phyloP scores from a whole-genome alignment of 2,797 vertebrate species.

The Pitangus sulphuratus region DNA sequence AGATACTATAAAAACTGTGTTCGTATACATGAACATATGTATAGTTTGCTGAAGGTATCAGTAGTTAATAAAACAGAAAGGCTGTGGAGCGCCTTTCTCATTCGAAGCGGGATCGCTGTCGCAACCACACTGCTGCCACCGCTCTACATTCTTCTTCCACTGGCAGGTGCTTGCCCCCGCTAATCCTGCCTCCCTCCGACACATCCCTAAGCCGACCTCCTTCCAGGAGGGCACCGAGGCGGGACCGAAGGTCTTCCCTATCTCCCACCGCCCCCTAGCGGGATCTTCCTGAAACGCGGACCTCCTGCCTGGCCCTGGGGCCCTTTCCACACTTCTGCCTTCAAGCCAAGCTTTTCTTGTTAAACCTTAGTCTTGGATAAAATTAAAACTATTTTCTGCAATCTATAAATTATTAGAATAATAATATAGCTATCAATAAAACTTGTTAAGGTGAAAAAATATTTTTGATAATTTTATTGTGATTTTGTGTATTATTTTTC shows the following conservation, averaged over 20 bases:
- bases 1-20: background rate
- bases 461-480: rapidly evolving
- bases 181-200: rapidly evolving
- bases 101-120: rapidly evolving
- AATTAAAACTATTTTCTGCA: background rate
- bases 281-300: background rate
- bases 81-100: background rate
- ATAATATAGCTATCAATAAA: background rate
- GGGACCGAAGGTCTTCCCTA: background rate
- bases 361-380: background rate
- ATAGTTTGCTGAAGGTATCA: background rate
- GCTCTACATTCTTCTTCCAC: rapidly evolving
- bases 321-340: rapidly evolving
- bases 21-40: rapidly evolving
- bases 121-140: background rate
- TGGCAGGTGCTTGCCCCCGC: rapidly evolving
- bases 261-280: constrained; percentile 11
- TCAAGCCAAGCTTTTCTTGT: rapidly evolving
- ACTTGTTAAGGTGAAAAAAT: background rate
- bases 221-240: background rate
- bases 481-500: background rate
- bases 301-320: rapidly evolving
- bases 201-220: rapidly evolving
- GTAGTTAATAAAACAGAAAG: rapidly evolving
- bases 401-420: background rate